phyloP scores from a whole-genome alignment of 2,888 invertebrate species.

The Pelosia muscerda region DNA sequence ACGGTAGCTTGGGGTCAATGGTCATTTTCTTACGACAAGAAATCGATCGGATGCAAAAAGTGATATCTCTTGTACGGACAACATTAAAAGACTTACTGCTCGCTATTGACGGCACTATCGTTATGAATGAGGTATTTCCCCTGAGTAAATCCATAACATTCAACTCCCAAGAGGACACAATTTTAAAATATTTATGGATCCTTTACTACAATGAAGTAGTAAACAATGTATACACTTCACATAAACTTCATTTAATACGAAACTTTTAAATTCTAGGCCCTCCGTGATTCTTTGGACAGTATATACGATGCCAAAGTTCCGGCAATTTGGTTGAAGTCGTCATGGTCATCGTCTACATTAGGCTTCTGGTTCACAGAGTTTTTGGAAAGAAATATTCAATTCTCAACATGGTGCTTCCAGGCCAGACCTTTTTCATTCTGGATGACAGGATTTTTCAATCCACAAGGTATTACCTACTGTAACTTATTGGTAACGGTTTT shows the following conservation, averaged over 20 bases:
- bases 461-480: constrained; percentile 65
- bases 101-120: constrained; percentile 96
- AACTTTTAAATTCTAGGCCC: constrained; percentile 79
- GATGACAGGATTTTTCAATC: constrained; percentile 98
- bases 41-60: constrained; percentile 95
- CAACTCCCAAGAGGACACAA: no score
- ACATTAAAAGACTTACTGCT: constrained; percentile 92
- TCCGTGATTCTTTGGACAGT: constrained; percentile 93
- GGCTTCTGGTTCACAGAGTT: constrained; percentile 97
- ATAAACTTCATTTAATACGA: not conserved
- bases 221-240: not conserved
- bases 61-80: constrained; percentile 88
- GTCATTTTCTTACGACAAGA: constrained; percentile 96
- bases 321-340: constrained; percentile 89
- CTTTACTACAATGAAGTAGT: no score
- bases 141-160: not conserved
- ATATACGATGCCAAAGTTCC: constrained; percentile 96
- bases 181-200: no score
- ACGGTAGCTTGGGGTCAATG: constrained; percentile 91
- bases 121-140: constrained; percentile 93
- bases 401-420: constrained; percentile 91
- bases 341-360: constrained; percentile 94
- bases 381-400: constrained; percentile 93
- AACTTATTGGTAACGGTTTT: not conserved
- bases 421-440: constrained; percentile 93